These are phyloP conservation scores for Beris morrisii DNA, from an alignment of 2,888 invertebrate species.

Conservation along the genomic window DNA sequence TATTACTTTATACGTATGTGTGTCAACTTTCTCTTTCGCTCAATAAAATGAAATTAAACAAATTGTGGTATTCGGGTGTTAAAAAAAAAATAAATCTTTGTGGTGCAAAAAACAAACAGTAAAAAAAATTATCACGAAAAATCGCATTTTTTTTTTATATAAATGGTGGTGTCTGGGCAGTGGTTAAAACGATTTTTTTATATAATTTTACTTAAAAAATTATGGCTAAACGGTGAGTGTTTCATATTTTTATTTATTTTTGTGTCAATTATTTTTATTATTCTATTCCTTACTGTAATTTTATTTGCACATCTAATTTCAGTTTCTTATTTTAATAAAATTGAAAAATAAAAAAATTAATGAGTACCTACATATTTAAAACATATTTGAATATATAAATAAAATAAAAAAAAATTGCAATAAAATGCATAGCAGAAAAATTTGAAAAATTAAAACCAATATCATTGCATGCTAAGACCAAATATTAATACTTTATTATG, in stretches of 20 bases:
- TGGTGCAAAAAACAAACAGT: conserved; percentile 24
- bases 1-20: conserved; percentile 21
- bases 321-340: background rate
- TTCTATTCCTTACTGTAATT: conserved; percentile 7
- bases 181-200: conserved; percentile 49
- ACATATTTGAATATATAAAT: no score
- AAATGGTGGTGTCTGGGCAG: conserved; percentile 49
- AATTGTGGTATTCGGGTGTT: conserved; percentile 29
- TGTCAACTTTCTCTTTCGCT: conserved; percentile 26
- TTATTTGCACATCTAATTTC: background rate
- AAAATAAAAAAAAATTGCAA: no score
- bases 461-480: no score
- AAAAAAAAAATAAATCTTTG: conserved; percentile 13
- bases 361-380: no score
- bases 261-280: conserved; percentile 14
- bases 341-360: no score
- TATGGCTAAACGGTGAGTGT: conserved; percentile 57
- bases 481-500: no score
- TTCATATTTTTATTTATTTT: conserved; percentile 43
- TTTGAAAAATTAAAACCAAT: no score
- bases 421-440: no score
- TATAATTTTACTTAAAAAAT: conserved; percentile 37
- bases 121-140: conserved; percentile 14
- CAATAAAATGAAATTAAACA: conserved; percentile 9
- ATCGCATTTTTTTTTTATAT: conserved; percentile 43